Evolutionary conservation across 2,113 vertebrate species (phyloP), one percentile per base, ranked within the genome.

Genomic region (Theropithecus gelada): DNA sequence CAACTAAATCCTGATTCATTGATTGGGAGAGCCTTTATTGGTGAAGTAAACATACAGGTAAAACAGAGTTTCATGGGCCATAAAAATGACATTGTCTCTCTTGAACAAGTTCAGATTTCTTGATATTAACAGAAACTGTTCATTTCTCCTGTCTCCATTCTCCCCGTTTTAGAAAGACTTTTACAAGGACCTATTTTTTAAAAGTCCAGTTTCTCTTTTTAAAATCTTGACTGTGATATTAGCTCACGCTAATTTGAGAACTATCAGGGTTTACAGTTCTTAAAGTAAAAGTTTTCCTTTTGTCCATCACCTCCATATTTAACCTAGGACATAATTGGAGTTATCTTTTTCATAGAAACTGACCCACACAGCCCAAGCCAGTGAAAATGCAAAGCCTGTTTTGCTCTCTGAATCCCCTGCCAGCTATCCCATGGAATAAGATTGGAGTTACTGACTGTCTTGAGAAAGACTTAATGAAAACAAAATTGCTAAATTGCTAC

Each of bases 391-490:
- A 68, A 55, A 55, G 14, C 90, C 27, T 89, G 1, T 92, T 92
- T 95, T 96, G 45, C 61, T 91, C 16, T 91, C 35, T 48, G 23
- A 72, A 57, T 90, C 78, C 88, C 78, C 72, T 87, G 25, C 52
- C 64, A 88, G 43, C 9, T 95, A 57, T 90, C 27, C 45, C 59
- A 55, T 22, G 38, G 85, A 78, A 40, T 92, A 80, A 94, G 16
- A 50, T 76, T 95, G 43, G 64, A 87, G 20, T 84, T 91, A 57
- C 1, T 22, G 64, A 32, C 85, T 84, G 57, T 88, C 18, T 72
- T 94, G 76, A 88, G 55, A 82, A 96, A 96, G 59, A 50, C 75
- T 92, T 87, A 75, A 72, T 90, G 92, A 93, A 95, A 97, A 86
- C 75, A 93, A 81, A 94, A 93, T 79, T 78, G 18, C 45, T 96